phyloP scores from a whole-genome alignment of 2,113 vertebrate genomes.

The Axis porcinus region DNA sequence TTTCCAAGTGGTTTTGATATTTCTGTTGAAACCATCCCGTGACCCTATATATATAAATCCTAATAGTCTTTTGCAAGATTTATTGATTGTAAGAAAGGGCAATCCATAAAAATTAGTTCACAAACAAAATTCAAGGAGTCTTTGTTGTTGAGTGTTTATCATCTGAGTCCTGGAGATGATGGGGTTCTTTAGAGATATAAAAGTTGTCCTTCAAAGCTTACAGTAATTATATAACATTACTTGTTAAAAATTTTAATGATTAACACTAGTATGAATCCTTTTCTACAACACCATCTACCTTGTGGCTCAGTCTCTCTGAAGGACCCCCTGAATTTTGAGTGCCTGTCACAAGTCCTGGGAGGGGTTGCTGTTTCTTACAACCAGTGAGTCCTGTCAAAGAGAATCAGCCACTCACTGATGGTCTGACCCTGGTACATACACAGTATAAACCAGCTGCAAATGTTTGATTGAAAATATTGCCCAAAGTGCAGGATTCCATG shows the following conservation, averaged over 20 bases:
- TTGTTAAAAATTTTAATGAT: background rate
- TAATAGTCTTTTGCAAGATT: background rate
- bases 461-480: background rate
- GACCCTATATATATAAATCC: background rate
- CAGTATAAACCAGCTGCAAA: background rate
- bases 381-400: background rate
- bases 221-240: background rate
- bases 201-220: background rate
- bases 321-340: background rate
- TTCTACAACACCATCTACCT: background rate
- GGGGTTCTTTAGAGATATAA: background rate
- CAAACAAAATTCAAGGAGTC: background rate
- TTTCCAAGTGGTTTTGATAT: background rate
- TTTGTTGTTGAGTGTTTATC: background rate
- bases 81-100: background rate
- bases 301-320: background rate
- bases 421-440: background rate
- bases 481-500: background rate
- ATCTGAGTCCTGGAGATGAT: background rate
- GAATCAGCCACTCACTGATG: background rate
- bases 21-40: conserved; percentile 8
- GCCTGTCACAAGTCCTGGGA: background rate
- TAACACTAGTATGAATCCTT: background rate
- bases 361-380: background rate
- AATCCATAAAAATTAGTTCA: background rate